Base-by-base conservation (phyloP, 2,888 invertebrate genomes). In the Eustalomyia histrio region DNA sequence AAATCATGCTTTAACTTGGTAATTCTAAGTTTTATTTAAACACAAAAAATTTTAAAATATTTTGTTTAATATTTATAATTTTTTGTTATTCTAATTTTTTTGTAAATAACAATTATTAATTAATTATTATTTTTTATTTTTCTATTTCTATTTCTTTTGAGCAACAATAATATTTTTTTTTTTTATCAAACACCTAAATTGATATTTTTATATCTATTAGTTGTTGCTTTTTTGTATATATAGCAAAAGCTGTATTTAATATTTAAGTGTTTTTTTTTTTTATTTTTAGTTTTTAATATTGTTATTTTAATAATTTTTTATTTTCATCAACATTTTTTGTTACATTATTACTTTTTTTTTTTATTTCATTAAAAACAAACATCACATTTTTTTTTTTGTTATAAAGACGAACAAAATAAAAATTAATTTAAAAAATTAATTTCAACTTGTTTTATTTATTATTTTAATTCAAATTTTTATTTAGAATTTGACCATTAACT, bases 291-390 rank as follows among this genome's bases (percentile, higher is more conserved):
- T 80, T 53, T 65, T 64, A 55, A 50, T 71, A 67, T 81, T 74
- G 74, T 81, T 78, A 86, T 86, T 85, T 87, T 87, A 86, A 83
- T 86, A 84, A 84, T 84, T 83, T 76, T 83, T 83, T 69, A 83
- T 87, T 83, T 83, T 73, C 57, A 82, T 84, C 82, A 82, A 82
- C 85, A 83, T 75, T 74, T 85, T 84, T 84, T 85, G 84, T 85
- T 85, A 85, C 80, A 84, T 50, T 74, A 78, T 64, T 29, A 24
- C 29, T 17, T 17, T 50, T 50, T 50, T 33, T 50, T 24, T 24
- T n/a, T n/a, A n/a, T n/a, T 50, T 50, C 21, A 16, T 50, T 35
- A 65, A 52, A 65, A 75, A 74, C 63, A 75, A 63, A 79, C 78
- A 80, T 81, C 81, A 81, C 81, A 81, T 74, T 52, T 71, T 71